These are phyloP conservation scores for Sebastes ruberrimus DNA, from an alignment of 2,797 vertebrate genomes.

Conservation along the genomic window DNA sequence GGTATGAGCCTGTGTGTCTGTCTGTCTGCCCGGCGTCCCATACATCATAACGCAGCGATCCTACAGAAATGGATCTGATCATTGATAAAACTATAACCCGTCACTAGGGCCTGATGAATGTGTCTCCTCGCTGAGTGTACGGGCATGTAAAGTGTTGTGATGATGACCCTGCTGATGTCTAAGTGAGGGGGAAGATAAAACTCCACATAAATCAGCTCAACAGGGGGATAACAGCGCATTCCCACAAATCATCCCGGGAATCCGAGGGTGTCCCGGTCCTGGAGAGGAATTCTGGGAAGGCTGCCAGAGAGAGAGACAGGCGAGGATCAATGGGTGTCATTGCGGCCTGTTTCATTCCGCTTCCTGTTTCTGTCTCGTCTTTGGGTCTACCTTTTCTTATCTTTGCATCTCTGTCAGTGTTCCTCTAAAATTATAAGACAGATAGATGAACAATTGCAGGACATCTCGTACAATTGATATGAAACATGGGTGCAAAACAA, in stretches of 20 bases:
- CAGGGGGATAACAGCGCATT: constrained; percentile 61
- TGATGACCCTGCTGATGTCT: constrained; percentile 75
- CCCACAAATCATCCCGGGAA: constrained; percentile 72
- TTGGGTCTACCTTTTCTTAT: background rate
- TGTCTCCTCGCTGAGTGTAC: constrained; percentile 60
- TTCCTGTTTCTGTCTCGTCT: constrained; percentile 20
- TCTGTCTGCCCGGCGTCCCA: constrained; percentile 38
- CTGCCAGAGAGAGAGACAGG: constrained; percentile 44
- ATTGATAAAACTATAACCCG: constrained; percentile 72
- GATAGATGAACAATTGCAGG: background rate
- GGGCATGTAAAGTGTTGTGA: constrained; percentile 74
- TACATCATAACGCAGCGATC: constrained; percentile 56
- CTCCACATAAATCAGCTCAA: constrained; percentile 74
- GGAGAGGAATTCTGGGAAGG: constrained; percentile 70
- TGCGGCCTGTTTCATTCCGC: background rate
- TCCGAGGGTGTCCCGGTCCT: constrained; percentile 54
- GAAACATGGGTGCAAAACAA: constrained; percentile 4
- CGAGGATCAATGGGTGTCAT: constrained; percentile 11
- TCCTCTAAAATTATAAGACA: background rate
- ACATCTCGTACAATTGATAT: background rate
- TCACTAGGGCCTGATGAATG: constrained; percentile 67
- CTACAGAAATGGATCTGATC: constrained; percentile 74
- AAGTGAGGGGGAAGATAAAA: constrained; percentile 72
- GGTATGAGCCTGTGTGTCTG: constrained; percentile 33
- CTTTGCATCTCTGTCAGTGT: background rate